These are phyloP conservation scores for Watersipora subatra DNA, from an alignment of 1,140 invertebrate genomes.

Conservation along the genomic window DNA sequence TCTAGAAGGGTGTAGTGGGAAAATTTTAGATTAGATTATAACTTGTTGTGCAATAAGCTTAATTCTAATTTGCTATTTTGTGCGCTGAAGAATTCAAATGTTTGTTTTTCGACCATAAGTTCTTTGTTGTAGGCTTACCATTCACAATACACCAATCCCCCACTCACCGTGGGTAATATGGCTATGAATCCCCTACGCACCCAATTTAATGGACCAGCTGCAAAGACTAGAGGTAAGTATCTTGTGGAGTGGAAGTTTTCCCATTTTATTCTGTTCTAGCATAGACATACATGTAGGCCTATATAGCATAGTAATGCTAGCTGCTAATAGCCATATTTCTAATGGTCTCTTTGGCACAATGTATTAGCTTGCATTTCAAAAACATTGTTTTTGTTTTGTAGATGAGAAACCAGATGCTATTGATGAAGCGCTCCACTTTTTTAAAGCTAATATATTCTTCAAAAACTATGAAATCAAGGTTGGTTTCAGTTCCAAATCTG, in stretches of 20 bases:
- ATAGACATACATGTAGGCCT: no score
- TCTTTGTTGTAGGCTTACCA: conserved; percentile 77
- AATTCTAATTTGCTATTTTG: no score
- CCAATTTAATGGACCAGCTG: conserved; percentile 73
- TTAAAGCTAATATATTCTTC: conserved; percentile 99
- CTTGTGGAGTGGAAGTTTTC: not conserved
- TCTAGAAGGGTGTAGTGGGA: no score
- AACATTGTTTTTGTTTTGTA: conserved; percentile 25
- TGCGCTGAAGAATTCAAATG: no score
- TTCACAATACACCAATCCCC: conserved; percentile 64
- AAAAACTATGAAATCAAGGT: conserved; percentile 96
- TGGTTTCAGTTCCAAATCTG: conserved; percentile 16
- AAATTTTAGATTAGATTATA: no score
- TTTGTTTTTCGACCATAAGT: no score
- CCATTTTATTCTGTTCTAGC: no score
- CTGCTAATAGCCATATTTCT: no score
- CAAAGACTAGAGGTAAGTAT: conserved; percentile 40
- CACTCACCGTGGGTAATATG: conserved; percentile 74
- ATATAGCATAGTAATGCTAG: no score
- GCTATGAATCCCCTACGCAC: conserved; percentile 76
- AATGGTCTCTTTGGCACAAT: no score
- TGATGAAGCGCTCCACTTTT: conserved; percentile 91
- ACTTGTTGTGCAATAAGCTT: no score
- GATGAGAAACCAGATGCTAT: conserved; percentile 73
- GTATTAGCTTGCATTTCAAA: no score